Base-by-base conservation (phyloP, 2,888 invertebrate genomes). In the Orthosia cruda region DNA sequence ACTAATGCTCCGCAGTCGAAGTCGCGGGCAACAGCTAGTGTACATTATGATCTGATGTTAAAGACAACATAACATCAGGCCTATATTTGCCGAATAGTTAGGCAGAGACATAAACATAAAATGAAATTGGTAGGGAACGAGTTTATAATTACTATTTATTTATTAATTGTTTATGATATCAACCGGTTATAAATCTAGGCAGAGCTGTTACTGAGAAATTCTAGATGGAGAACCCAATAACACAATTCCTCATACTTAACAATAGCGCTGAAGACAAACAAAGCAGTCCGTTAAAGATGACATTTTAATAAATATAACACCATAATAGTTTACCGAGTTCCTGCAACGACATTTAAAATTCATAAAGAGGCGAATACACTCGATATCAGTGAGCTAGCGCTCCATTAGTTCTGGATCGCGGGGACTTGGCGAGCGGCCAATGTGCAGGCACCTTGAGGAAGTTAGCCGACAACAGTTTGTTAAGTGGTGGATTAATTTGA, bases 321-420 rank as follows among this genome's bases (percentile, higher is more conserved):
- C 9, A 47, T 15, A 23, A 68, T 23, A 62, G 16, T 32, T 50
- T n/a, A 77, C 49, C 2, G 49, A 54, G 23, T 9, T 67, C 49
- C 40, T 23, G n/a, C 13, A 58, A 12, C 16, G 20, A 54, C 15
- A 79, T 89, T 87, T 86, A 82, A 88, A 90, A 87, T 89, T 87
- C 85, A 88, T 87, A 85, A 85, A 90, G 80, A 74, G 67, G 71
- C 68, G 58, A 80, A 82, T 81, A 84, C 83, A 85, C 83, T 84
- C 84, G 84, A 87, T 89, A 87, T 87, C 84, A 72, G 83, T 81
- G 68, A 81, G 81, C 80, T 63, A 86, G 81, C 83, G 86, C 76
- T 74, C 89, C 89, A 90, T 90, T 90, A 90, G 86, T 86, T 72
- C 61, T 59, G 78, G 74, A 81, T 82, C 79, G 80, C 70, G 76